A percentile compares a stretch with the other conserved stretches of the same genome.
Evolutionary conservation across 2,113 vertebrate species (phyloP).

Genomic region (Lampris incognitus): DNA sequence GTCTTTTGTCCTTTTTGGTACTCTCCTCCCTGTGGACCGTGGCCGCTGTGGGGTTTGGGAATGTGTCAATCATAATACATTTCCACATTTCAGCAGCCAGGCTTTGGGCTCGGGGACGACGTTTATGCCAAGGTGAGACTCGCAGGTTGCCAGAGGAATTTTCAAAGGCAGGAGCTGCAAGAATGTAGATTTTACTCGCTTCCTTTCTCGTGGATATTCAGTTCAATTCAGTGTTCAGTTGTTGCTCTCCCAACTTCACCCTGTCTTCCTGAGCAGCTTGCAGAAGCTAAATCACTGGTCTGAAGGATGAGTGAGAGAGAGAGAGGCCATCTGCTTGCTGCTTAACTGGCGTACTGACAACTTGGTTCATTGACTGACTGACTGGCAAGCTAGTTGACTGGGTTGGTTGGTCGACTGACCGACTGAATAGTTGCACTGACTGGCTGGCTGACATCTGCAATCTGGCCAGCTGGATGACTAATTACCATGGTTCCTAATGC

Average conservation of each 20-base stretch:
- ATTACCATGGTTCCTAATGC: conserved; percentile 20
- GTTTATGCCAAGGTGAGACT: conserved; percentile 20
- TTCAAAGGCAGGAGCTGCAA: conserved; percentile 52
- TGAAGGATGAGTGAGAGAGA: conserved; percentile 44
- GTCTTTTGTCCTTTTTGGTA: neutral
- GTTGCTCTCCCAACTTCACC: conserved; percentile 26
- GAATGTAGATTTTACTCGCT: conserved; percentile 64
- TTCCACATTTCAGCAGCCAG: conserved; percentile 6
- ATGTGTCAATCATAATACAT: conserved; percentile 6
- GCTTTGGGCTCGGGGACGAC: neutral
- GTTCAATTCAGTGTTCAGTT: too few species aligned
- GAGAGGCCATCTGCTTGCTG: conserved; percentile 27
- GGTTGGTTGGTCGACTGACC: conserved; percentile 31
- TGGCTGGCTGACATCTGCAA: conserved; percentile 22
- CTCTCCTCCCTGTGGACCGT: neutral
- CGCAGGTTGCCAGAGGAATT: conserved; percentile 31
- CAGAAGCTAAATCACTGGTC: conserved; percentile 44
- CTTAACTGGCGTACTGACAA: conserved; percentile 44
- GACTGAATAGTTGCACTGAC: conserved; percentile 37
- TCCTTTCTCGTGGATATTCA: conserved; percentile 8
- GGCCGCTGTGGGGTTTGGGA: neutral
- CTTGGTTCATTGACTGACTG: conserved; percentile 50
- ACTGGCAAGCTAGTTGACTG: conserved; percentile 14
- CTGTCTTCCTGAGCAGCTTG: conserved; percentile 21
- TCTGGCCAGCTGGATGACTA: conserved; percentile 29